Percentiles rank a stretch among this genome's conserved stretches.
These are phyloP conservation scores for Anagrus nilaparvatae DNA, from an alignment of 1,140 invertebrate genomes.

Conservation along the genomic window DNA sequence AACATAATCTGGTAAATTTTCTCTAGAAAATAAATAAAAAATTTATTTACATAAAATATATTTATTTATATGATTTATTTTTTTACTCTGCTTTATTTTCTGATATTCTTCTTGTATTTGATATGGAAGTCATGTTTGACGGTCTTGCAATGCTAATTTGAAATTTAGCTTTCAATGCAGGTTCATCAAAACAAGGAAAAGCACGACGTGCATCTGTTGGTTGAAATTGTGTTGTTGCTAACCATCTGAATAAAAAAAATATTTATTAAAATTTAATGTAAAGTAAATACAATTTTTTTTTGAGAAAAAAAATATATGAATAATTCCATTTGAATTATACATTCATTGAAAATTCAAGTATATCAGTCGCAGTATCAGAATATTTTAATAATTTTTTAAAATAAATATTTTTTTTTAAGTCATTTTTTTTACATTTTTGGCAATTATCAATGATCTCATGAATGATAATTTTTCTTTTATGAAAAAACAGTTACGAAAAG, in stretches of 20 bases:
- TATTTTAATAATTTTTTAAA: too few relatives aligned
- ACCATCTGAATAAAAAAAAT: constrained; percentile 50
- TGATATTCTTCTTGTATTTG: constrained; percentile 57
- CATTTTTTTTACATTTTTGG: too few relatives aligned
- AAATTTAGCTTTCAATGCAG: constrained; percentile 80
- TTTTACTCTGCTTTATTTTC: constrained; percentile 8
- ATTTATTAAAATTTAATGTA: too few relatives aligned
- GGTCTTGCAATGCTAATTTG: constrained; percentile 66
- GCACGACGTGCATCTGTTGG: constrained; percentile 78
- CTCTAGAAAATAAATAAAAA: constrained; percentile 42
- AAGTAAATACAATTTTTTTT: too few relatives aligned
- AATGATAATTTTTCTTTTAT: not conserved
- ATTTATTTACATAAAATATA: not conserved
- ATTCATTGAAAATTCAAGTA: too few relatives aligned
- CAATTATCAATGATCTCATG: not conserved
- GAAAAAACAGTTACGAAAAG: too few relatives aligned
- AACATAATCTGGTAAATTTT: constrained; percentile 50
- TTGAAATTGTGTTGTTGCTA: constrained; percentile 82
- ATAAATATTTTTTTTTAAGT: not conserved
- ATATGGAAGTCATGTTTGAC: constrained; percentile 60
- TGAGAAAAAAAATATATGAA: too few relatives aligned
- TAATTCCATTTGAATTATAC: too few relatives aligned
- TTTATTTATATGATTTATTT: not conserved
- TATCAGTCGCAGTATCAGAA: too few relatives aligned
- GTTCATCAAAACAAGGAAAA: constrained; percentile 92